phyloP scores from a whole-genome alignment of 2,113 vertebrate genomes.

The Semnopithecus entellus region DNA sequence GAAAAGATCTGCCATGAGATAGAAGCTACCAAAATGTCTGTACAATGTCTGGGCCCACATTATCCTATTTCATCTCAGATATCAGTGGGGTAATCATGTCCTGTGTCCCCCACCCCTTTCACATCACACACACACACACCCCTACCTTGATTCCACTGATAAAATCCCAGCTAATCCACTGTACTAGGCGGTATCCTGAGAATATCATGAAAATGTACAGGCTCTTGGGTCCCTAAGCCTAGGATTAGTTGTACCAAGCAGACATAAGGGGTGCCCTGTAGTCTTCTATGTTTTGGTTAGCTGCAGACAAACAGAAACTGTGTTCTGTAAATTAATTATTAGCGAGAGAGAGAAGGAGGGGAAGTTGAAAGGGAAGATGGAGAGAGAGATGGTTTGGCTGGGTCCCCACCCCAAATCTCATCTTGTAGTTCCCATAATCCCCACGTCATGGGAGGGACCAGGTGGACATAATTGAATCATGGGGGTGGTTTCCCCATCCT shows the following conservation, averaged over 20 bases:
- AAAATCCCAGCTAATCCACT: slow-evolving; percentile 2
- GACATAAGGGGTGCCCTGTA: not conserved
- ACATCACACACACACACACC: not conserved
- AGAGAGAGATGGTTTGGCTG: too few relatives aligned
- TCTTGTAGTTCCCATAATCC: too few relatives aligned
- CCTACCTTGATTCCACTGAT: not conserved
- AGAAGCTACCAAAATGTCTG: not conserved
- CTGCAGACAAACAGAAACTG: not conserved
- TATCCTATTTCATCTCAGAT: not conserved
- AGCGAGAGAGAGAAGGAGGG: too few relatives aligned
- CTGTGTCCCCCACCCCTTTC: not conserved
- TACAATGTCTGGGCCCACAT: not conserved
- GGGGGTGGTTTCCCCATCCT: too few relatives aligned
- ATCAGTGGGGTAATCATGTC: not conserved
- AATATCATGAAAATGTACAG: not conserved
- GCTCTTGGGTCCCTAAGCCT: not conserved
- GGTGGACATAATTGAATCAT: too few relatives aligned
- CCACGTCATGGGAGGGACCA: too few relatives aligned
- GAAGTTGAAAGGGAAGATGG: not conserved
- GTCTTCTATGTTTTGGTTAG: not conserved
- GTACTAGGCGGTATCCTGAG: not conserved
- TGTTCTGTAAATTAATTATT: not conserved
- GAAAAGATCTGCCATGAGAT: not conserved
- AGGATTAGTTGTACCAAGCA: not conserved
- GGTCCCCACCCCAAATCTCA: too few relatives aligned